These are phyloP conservation scores for Argyrosomus japonicus DNA, from an alignment of 2,113 vertebrate genomes.

Conservation along the genomic window DNA sequence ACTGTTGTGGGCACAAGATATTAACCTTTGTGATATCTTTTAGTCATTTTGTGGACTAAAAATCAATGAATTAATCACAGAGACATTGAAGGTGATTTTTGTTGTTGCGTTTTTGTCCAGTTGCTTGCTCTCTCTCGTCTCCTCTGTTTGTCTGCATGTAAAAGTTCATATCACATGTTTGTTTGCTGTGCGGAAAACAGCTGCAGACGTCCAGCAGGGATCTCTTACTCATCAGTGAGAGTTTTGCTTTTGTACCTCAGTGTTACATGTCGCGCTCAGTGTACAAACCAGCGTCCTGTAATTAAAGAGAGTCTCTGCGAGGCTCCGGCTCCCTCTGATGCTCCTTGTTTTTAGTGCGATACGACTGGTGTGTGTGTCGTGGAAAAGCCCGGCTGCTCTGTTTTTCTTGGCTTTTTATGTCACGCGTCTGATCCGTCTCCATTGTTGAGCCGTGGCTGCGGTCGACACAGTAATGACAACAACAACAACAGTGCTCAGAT, in stretches of 20 bases:
- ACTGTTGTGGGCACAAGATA: too few species aligned
- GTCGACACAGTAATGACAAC: not conserved
- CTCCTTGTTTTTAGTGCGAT: constrained; percentile 4
- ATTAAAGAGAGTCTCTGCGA: constrained; percentile 35
- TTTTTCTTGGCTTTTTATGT: constrained; percentile 41
- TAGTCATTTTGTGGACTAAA: too few species aligned
- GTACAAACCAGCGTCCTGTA: constrained; percentile 34
- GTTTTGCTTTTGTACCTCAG: constrained; percentile 21
- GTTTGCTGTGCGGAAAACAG: constrained; percentile 25
- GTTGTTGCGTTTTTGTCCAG: not conserved
- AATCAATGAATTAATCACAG: too few species aligned
- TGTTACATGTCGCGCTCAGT: constrained; percentile 26
- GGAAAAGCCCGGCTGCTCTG: not conserved
- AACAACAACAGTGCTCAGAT: not conserved
- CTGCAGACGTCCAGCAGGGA: constrained; percentile 33
- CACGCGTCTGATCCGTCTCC: constrained; percentile 12
- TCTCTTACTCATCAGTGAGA: constrained; percentile 24
- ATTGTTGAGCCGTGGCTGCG: constrained; percentile 37
- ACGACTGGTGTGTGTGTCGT: not conserved
- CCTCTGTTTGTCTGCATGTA: not conserved
- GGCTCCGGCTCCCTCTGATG: constrained; percentile 13
- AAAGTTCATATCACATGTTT: not conserved
- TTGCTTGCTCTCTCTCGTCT: not conserved
- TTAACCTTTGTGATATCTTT: too few species aligned
- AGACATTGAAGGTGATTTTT: too few species aligned